A percentile compares a stretch with the other conserved stretches of the same genome.
phyloP scores from a whole-genome alignment of 1,140 invertebrate genomes.

The Drosophila ironensis region DNA sequence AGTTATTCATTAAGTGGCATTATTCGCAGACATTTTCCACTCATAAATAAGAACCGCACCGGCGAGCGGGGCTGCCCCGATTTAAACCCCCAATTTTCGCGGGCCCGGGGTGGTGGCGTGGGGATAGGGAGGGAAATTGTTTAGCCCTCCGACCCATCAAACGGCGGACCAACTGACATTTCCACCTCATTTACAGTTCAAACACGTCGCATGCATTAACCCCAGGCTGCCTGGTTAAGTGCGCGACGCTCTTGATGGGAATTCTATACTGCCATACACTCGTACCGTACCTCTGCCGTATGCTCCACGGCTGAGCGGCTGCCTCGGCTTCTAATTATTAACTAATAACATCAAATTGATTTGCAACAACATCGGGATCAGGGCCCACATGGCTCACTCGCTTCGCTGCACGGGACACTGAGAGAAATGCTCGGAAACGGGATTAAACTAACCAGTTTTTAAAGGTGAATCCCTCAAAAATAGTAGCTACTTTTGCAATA shows the following conservation, averaged over 20 bases:
- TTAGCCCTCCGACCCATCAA: no score
- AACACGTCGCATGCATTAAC: conserved; percentile 79
- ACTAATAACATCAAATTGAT: conserved; percentile 80
- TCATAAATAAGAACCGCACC: conserved; percentile 61
- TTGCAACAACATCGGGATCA: conserved; percentile 69
- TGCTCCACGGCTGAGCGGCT: conserved; percentile 8
- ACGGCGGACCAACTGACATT: conserved; percentile 63
- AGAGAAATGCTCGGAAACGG: not conserved
- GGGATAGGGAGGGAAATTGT: no score
- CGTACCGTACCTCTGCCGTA: no score
- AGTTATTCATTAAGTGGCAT: conserved; percentile 79
- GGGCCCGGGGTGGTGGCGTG: no score
- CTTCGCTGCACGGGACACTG: conserved; percentile 5
- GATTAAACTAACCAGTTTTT: not conserved
- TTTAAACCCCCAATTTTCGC: no score
- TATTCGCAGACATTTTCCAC: conserved; percentile 71
- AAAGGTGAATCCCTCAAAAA: not conserved
- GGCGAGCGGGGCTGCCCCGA: no score
- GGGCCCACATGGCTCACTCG: conserved; percentile 21
- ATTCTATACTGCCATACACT: no score
- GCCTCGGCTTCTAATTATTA: conserved; percentile 70
- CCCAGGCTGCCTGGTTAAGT: conserved; percentile 69
- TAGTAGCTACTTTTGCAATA: no score
- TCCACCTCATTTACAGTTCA: conserved; percentile 78
- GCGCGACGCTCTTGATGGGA: conserved; percentile 44